phyloP scores from a whole-genome alignment of 2,888 invertebrate genomes.

The Dasypolia templi region DNA sequence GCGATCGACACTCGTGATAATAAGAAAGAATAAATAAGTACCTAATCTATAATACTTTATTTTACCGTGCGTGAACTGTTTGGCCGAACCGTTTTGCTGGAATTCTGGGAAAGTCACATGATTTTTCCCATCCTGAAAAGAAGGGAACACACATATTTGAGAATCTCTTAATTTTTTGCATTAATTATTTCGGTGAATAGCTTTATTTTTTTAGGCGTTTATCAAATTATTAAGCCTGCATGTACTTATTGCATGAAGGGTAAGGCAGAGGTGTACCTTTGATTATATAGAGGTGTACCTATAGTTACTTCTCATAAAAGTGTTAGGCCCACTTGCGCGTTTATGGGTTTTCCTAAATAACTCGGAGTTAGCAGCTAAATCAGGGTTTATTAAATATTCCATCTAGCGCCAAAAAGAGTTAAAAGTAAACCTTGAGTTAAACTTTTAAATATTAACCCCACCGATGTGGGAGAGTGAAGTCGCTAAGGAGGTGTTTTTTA shows the following conservation, averaged over 20 bases:
- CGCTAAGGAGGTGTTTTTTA: too few species aligned
- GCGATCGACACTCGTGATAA: constrained; percentile 89
- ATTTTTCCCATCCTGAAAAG: constrained; percentile 95
- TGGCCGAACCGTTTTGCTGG: constrained; percentile 96
- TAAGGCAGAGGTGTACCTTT: too few species aligned
- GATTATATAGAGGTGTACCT: too few species aligned
- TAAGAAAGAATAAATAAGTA: constrained; percentile 89
- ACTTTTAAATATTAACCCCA: too few species aligned
- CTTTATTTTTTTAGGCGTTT: neutral
- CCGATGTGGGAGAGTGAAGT: too few species aligned
- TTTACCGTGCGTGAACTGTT: constrained; percentile 97
- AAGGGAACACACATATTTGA: constrained; percentile 28
- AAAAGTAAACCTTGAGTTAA: too few species aligned
- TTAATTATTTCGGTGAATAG: neutral
- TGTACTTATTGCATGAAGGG: neutral
- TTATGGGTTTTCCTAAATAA: too few species aligned
- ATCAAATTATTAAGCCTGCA: neutral
- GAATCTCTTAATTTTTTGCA: neutral
- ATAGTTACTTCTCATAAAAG: neutral
- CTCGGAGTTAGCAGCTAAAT: too few species aligned
- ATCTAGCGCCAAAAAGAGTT: too few species aligned
- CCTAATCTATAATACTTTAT: constrained; percentile 93
- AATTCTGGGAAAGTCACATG: constrained; percentile 97
- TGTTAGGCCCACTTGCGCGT: too few species aligned
- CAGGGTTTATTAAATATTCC: too few species aligned